Evolutionary conservation across 1,140 invertebrate species (phyloP).

Genomic region (Lethrus apterus): DNA sequence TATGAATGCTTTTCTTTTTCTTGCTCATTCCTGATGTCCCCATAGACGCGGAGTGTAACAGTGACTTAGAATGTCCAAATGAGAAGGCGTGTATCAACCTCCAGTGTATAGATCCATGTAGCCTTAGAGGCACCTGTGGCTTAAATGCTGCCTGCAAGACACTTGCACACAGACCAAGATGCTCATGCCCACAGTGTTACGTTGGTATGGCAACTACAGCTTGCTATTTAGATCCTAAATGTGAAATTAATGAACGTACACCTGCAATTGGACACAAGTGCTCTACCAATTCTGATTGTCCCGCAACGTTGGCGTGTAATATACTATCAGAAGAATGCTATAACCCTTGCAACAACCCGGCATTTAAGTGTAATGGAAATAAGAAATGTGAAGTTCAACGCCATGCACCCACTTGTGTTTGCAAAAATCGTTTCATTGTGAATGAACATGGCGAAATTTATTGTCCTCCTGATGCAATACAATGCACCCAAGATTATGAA

Average conservation of each 20-base stretch:
- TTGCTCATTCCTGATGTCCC: slow-evolving; percentile 41
- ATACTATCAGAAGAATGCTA: slow-evolving; percentile 59
- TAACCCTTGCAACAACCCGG: slow-evolving; percentile 62
- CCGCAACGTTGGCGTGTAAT: slow-evolving; percentile 66
- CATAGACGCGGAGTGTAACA: slow-evolving; percentile 81
- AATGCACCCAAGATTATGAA: slow-evolving; percentile 73
- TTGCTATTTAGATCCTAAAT: slow-evolving; percentile 70
- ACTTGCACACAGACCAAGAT: slow-evolving; percentile 72
- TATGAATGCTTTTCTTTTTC: slow-evolving; percentile 61
- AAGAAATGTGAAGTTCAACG: slow-evolving; percentile 82
- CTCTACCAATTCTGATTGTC: slow-evolving; percentile 62
- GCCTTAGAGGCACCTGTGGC: slow-evolving; percentile 77
- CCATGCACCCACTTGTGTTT: slow-evolving; percentile 79
- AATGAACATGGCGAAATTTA: slow-evolving; percentile 76
- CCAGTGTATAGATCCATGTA: slow-evolving; percentile 83
- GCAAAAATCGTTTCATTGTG: slow-evolving; percentile 78
- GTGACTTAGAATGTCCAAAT: slow-evolving; percentile 81
- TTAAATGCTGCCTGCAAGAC: slow-evolving; percentile 80
- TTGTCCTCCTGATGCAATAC: slow-evolving; percentile 68
- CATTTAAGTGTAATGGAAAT: slow-evolving; percentile 63
- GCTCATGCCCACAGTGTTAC: slow-evolving; percentile 81
- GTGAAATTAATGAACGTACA: slow-evolving; percentile 50
- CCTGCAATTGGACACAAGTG: slow-evolving; percentile 48
- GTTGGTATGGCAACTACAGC: slow-evolving; percentile 68
- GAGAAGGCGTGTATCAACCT: slow-evolving; percentile 84